These are phyloP conservation scores for Florisuga fusca DNA, from an alignment of 2,797 vertebrate species.

Conservation along the genomic window DNA sequence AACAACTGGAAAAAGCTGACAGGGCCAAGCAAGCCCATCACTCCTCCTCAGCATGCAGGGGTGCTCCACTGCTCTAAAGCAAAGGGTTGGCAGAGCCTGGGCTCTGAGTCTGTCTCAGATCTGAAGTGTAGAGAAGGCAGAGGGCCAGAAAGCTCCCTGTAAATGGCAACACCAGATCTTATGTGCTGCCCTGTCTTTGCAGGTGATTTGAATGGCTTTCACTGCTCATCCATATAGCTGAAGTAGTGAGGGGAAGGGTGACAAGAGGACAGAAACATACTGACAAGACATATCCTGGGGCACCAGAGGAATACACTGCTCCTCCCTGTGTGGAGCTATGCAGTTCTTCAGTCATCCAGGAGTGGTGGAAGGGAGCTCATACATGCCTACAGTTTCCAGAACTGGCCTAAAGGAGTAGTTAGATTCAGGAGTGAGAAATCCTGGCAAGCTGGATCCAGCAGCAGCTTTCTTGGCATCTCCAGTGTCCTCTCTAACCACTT, in stretches of 20 bases:
- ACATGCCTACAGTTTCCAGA: not conserved
- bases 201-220: not conserved
- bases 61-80: not conserved
- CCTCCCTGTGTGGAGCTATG: not conserved
- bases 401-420: not conserved
- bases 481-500: not conserved
- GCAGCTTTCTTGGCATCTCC: not conserved
- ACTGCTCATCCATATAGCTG: not conserved
- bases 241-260: not conserved
- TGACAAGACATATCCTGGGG: not conserved
- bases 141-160: not conserved
- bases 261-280: not conserved
- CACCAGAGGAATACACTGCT: not conserved
- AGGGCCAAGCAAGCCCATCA: not conserved
- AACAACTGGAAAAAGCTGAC: not conserved
- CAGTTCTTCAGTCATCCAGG: not conserved
- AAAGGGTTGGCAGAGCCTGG: not conserved
- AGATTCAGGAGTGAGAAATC: not conserved
- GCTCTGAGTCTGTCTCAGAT: not conserved
- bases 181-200: not conserved
- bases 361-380: not conserved
- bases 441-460: not conserved
- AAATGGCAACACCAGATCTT: not conserved
- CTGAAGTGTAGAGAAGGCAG: not conserved
- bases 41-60: too few species aligned